Percentiles rank a stretch among this genome's conserved stretches.
These are phyloP conservation scores for Drosophila lacicola DNA, from an alignment of 2,888 invertebrate genomes.

Conservation along the genomic window DNA sequence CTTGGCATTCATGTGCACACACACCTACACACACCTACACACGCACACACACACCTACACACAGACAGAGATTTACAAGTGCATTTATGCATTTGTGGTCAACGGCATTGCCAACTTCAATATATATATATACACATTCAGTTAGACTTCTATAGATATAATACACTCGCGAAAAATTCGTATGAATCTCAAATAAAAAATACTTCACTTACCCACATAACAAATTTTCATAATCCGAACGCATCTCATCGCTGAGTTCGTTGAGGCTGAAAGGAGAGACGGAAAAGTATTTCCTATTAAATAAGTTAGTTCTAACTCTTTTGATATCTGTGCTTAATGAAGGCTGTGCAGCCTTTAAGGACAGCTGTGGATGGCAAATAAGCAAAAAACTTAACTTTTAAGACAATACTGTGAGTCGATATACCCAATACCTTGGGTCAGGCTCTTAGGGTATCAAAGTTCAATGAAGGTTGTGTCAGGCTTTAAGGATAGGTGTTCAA, in stretches of 20 bases:
- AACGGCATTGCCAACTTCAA: slow-evolving; percentile 54
- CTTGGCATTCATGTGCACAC: slow-evolving; percentile 55
- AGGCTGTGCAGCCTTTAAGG: too few species aligned
- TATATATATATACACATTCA: slow-evolving; percentile 22
- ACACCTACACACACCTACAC: slow-evolving; percentile 20
- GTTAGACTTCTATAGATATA: slow-evolving; percentile 17
- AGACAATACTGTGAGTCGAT: too few species aligned
- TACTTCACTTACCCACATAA: background rate
- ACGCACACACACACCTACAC: slow-evolving; percentile 5
- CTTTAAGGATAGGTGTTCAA: too few species aligned
- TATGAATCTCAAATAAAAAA: background rate
- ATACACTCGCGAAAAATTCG: slow-evolving; percentile 25
- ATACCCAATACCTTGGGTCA: too few species aligned
- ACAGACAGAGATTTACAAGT: slow-evolving; percentile 27
- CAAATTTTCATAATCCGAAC: too few species aligned
- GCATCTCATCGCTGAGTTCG: background rate
- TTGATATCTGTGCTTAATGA: background rate
- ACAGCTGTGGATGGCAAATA: too few species aligned
- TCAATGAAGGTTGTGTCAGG: too few species aligned
- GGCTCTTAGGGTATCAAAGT: too few species aligned
- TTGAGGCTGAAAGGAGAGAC: background rate
- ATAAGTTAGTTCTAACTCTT: background rate
- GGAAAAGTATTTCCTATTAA: too few species aligned
- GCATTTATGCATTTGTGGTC: slow-evolving; percentile 62
- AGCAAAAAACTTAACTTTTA: too few species aligned